Evolutionary conservation across 37 sponge, comb jelly and placozoan species (phyloP), one percentile per base, ranked within the genome.

Genomic region (Aplysina aerophoba): DNA sequence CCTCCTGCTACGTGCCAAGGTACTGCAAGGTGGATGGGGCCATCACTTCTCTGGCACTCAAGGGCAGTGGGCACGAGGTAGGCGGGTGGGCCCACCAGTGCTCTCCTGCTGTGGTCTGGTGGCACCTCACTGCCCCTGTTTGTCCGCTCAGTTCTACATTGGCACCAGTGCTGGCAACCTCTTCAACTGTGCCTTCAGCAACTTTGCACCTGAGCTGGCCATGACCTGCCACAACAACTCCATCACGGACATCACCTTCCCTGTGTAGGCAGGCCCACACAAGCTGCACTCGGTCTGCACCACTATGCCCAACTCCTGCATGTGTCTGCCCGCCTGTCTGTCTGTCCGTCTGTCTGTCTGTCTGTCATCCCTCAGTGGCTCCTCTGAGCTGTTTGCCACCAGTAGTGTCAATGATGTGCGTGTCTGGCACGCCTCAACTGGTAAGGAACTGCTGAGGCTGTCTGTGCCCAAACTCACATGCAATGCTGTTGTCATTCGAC

Each of bases 331-430:
- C 33, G 30, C 15, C 31, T 73, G 22, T 25, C 67, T 55, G 15
- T 28, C 60, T 27, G 27, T 40, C 63, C n/a, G n/a, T n/a, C n/a
- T 6, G 30, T 73, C 31, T 73, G 22, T 25, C 67, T 55, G 15
- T 28, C 60, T 27, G 27, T 40, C 63, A 38, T 20, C 67, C n/a
- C 65, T 0, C 58, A 95, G 96, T 53, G 87, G 69, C 1, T 92
- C 89, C 20, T 85, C 93, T 27, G 96, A 97, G 54, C 83, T 99
- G 68, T 99, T 97, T 91, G 99, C 90, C n/a, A 99, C 99, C 35
- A 96, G 99, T 65, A 89, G 95, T 81, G 57, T 56, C n/a, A 85
- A 91, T 62, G 94, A 97, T 81, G 91, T 96, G n/a, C 79, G 96
- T 25, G 91, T 99, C 54, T 99, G 99, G 99, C 92, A 97, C 79